phyloP scores from a whole-genome alignment of 1,140 invertebrate species.

The Formica selysi region DNA sequence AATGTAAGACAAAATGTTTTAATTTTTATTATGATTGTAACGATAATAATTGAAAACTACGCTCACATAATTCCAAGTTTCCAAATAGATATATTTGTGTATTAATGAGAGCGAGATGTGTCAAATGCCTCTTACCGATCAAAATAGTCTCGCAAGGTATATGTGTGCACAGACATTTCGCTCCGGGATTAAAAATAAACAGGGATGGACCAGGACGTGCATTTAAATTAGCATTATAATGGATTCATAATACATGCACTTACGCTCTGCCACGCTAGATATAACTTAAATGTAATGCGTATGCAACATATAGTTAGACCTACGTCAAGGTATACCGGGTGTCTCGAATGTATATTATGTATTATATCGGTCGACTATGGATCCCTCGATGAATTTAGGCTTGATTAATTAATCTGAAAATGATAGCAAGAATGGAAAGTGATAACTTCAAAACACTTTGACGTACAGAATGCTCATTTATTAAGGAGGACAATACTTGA shows the following conservation, averaged over 20 bases:
- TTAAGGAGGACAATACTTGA: too few species aligned
- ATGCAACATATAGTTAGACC: slow-evolving; percentile 20
- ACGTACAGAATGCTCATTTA: background rate
- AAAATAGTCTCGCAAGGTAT: background rate
- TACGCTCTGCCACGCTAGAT: slow-evolving; percentile 58
- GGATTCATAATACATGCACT: slow-evolving; percentile 62
- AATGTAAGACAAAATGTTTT: background rate
- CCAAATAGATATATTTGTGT: background rate
- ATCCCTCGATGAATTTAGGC: slow-evolving; percentile 1
- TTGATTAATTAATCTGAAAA: background rate
- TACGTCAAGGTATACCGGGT: slow-evolving; percentile 28
- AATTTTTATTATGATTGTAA: background rate
- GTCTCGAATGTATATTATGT: slow-evolving; percentile 33
- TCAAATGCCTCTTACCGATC: background rate
- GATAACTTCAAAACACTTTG: background rate
- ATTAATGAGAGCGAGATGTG: background rate
- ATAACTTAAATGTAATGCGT: slow-evolving; percentile 51
- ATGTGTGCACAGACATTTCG: slow-evolving; percentile 2
- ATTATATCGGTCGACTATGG: background rate
- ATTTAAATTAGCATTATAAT: slow-evolving; percentile 63
- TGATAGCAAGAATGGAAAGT: background rate
- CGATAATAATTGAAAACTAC: background rate
- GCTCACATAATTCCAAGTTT: background rate
- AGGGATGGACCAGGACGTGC: slow-evolving; percentile 46
- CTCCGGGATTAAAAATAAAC: slow-evolving; percentile 49